Evolutionary conservation across 2,888 invertebrate genomes (phyloP), one percentile per base, ranked within the genome.

Genomic region (Ryuthela nishihirai): DNA sequence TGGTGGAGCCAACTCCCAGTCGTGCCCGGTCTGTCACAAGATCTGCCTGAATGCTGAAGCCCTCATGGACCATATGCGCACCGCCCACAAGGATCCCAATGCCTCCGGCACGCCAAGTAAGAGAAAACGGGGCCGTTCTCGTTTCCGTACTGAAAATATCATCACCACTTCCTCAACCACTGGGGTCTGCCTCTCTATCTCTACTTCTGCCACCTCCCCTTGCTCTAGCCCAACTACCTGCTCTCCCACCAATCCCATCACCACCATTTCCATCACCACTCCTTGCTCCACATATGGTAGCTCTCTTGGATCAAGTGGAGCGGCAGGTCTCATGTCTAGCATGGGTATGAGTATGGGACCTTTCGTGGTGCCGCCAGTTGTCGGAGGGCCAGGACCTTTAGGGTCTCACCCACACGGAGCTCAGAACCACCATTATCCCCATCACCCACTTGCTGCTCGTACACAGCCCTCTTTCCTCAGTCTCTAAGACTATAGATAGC

Each of bases 51-150:
- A 90, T 69, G 89, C 88, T 67, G 92, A 92, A 78, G 89, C 90
- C 59, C 83, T 93, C 62, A 90, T 93, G 82, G 92, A 93, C 77
- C 93, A 93, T 76, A 92, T 93, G 92, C 92, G 92, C 78, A 88
- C 88, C 75, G 87, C 89, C 50, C 93, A 93, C 78, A 92, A 92
- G 81, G 92, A 93, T 73, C 91, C 90, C 38, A 87, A 87, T 76
- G 87, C 87, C 68, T 85, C 87, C 69, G 87, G 87, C 74, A 87
- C 87, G 78, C 87, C 87, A 80, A 88, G 88, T 88, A 87, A 87
- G 87, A 62, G 44, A 55, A 62, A 62, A 68, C 74, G 76, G 75
- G 76, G 72, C 72, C 71, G 70, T 65, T 64, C 72, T 73, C 76
- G 75, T 74, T 72, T 75, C 70, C 71, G 72, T 46, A 47, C 43